A percentile compares a stretch with the other conserved stretches of the same genome.
Conservation (phyloP, 2,797 vertebrate species). For the Lemur catta region DNA sequence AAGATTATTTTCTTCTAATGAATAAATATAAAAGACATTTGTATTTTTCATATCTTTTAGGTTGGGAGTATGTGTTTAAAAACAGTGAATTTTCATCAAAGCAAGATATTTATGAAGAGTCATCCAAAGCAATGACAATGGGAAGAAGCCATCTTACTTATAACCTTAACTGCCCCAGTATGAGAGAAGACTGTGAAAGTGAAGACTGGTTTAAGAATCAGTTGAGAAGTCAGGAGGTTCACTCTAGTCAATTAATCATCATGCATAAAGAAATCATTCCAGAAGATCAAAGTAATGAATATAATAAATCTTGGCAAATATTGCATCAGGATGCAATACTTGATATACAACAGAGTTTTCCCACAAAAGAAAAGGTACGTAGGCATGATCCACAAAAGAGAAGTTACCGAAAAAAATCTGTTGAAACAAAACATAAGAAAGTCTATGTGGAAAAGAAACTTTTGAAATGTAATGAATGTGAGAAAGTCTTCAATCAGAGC, state of each 20-base stretch:
- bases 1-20: slow-evolving; percentile 31
- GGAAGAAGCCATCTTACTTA: slow-evolving; percentile 50
- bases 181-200: not conserved
- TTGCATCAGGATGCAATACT: slow-evolving; percentile 14
- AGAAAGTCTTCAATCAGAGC: slow-evolving; percentile 74
- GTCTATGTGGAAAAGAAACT: slow-evolving; percentile 63
- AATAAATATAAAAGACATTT: slow-evolving; percentile 16
- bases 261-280: not conserved
- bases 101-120: slow-evolving; percentile 49
- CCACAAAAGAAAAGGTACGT: slow-evolving; percentile 36
- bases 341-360: slow-evolving; percentile 26
- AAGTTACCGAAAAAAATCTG: slow-evolving; percentile 47
- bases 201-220: not conserved
- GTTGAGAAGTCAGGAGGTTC: not conserved
- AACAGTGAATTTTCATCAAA: slow-evolving; percentile 50
- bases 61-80: slow-evolving; percentile 50
- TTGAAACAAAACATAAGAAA: slow-evolving; percentile 44
- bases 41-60: slow-evolving; percentile 62
- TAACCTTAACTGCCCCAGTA: not conserved
- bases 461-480: slow-evolving; percentile 75
- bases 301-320: slow-evolving; percentile 48
- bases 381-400: slow-evolving; percentile 56
- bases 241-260: not conserved
- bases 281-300: slow-evolving; percentile 4
- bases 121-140: slow-evolving; percentile 18